Conservation (phyloP, 2,888 invertebrate species). For the Conistra vaccinii region DNA sequence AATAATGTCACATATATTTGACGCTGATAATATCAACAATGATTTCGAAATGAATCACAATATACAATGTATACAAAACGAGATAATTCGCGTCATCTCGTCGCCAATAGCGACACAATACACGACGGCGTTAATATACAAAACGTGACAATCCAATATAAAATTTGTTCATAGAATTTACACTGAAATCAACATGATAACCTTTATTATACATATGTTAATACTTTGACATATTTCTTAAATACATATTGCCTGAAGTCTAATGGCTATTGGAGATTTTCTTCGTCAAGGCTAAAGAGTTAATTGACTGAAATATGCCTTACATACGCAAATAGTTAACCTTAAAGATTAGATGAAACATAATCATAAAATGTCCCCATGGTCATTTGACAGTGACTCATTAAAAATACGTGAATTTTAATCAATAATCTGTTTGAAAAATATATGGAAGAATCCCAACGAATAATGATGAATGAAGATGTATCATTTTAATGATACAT, state of each 20-base stretch:
- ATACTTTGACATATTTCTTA: conserved; percentile 45
- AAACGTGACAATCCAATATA: conserved; percentile 69
- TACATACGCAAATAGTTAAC: conserved; percentile 20
- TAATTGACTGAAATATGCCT: conserved; percentile 29
- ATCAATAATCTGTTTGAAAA: not conserved
- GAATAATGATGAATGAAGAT: too few species aligned
- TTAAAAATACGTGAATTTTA: conserved; percentile 14
- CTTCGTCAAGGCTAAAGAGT: conserved; percentile 22
- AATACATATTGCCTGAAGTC: conserved; percentile 44
- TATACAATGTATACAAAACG: conserved; percentile 39
- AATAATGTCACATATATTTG: conserved; percentile 31
- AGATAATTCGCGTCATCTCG: conserved; percentile 42
- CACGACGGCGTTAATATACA: conserved; percentile 57
- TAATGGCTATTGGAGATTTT: conserved; percentile 34
- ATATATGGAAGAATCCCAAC: conserved; percentile 21
- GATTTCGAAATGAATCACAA: conserved; percentile 49
- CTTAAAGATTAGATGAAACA: conserved; percentile 25
- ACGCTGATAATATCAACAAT: conserved; percentile 36
- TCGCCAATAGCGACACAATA: conserved; percentile 26
- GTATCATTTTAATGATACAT: conserved; percentile 17
- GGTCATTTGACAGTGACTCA: conserved; percentile 20
- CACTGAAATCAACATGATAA: conserved; percentile 63
- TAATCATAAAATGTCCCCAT: conserved; percentile 18
- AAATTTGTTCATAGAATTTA: conserved; percentile 65
- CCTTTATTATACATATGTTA: conserved; percentile 56